phyloP scores from a whole-genome alignment of 2,888 invertebrate genomes.

The Amblyjoppa proteus region DNA sequence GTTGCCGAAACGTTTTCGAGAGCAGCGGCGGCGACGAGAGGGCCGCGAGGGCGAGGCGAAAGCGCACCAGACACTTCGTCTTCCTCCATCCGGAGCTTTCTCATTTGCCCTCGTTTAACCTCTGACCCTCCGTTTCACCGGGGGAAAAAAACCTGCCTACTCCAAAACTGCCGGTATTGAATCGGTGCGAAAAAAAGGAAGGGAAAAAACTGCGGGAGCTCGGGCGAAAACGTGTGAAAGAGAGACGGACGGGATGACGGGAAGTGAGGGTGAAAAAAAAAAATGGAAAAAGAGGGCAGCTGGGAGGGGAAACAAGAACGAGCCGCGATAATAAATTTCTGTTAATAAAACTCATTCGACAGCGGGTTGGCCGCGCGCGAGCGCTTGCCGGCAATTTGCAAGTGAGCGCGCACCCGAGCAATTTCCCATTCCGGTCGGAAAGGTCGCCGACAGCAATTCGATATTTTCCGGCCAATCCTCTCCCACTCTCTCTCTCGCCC shows the following conservation, averaged over 20 bases:
- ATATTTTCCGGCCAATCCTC: constrained; percentile 52
- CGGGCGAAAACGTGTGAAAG: constrained; percentile 17
- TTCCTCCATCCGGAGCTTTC: constrained; percentile 2
- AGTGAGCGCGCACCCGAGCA: constrained; percentile 55
- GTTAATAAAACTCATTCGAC: constrained; percentile 68
- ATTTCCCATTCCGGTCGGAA: constrained; percentile 65
- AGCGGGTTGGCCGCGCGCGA: constrained; percentile 14
- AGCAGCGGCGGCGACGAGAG: not conserved
- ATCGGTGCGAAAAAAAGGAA: constrained; percentile 20
- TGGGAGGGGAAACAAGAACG: constrained; percentile 36
- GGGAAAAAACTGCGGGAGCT: not conserved
- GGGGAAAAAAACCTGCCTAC: constrained; percentile 31
- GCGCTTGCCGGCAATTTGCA: constrained; percentile 59
- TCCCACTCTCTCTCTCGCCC: not conserved
- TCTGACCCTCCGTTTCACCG: constrained; percentile 8
- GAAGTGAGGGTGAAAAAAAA: constrained; percentile 21
- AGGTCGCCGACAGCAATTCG: constrained; percentile 61
- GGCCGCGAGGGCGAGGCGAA: not conserved
- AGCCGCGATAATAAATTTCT: constrained; percentile 62
- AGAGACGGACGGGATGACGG: constrained; percentile 7
- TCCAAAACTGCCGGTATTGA: constrained; percentile 43
- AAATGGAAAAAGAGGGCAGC: constrained; percentile 14
- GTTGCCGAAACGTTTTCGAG: constrained; percentile 44
- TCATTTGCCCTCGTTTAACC: not conserved
- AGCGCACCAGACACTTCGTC: constrained; percentile 15